A percentile compares a stretch with the other conserved stretches of the same genome.
These are phyloP conservation scores for Drosophila prostipennis DNA, from an alignment of 2,888 invertebrate genomes.

Conservation along the genomic window DNA sequence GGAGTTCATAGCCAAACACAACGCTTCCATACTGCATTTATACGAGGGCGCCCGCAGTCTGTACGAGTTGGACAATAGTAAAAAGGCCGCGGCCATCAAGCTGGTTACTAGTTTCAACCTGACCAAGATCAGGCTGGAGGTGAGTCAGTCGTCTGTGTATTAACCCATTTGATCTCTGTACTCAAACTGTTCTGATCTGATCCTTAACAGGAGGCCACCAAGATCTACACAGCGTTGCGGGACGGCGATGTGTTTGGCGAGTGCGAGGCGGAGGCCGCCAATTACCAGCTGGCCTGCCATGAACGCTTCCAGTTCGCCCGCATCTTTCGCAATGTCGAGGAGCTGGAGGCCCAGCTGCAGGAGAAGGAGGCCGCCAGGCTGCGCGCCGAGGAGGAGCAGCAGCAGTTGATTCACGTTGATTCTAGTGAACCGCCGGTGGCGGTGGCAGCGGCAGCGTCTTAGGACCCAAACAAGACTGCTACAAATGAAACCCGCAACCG, in stretches of 20 bases:
- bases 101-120: slow-evolving; percentile 86
- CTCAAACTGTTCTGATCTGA: no score
- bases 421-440: slow-evolving; percentile 54
- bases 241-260: slow-evolving; percentile 91
- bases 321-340: slow-evolving; percentile 86
- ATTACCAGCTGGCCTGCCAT: slow-evolving; percentile 90
- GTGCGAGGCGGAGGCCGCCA: slow-evolving; percentile 88
- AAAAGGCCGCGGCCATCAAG: slow-evolving; percentile 88
- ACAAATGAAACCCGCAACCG: slow-evolving; percentile 21
- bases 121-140: slow-evolving; percentile 82
- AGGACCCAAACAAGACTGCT: slow-evolving; percentile 54
- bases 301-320: slow-evolving; percentile 91
- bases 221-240: slow-evolving; percentile 90
- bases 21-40: slow-evolving; percentile 89
- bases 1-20: slow-evolving; percentile 87
- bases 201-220: slow-evolving; percentile 90
- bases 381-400: slow-evolving; percentile 68
- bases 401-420: slow-evolving; percentile 68
- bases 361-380: slow-evolving; percentile 72
- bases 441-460: slow-evolving; percentile 59
- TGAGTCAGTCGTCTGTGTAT: slow-evolving; percentile 39
- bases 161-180: no score
- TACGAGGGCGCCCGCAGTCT: slow-evolving; percentile 93
- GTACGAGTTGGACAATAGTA: slow-evolving; percentile 89
- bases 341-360: slow-evolving; percentile 73